phyloP scores from a whole-genome alignment of 2,888 invertebrate species.

The Caenorhabditis sp. region DNA sequence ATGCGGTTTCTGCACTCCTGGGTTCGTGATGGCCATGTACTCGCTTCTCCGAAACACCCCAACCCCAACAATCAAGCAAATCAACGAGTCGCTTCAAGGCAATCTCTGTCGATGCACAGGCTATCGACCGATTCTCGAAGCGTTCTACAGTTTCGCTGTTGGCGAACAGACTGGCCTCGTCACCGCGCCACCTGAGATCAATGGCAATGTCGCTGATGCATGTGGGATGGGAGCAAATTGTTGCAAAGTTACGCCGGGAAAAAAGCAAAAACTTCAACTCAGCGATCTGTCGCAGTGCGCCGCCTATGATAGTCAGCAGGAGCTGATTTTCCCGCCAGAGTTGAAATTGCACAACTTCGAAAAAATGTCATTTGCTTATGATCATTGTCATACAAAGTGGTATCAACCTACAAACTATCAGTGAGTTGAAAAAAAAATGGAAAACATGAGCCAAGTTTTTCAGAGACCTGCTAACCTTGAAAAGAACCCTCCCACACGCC shows the following conservation, averaged over 20 bases:
- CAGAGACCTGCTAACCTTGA: conserved; percentile 32
- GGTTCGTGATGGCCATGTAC: conserved; percentile 97
- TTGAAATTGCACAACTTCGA: conserved; percentile 71
- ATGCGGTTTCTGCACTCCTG: conserved; percentile 94
- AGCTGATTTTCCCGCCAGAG: conserved; percentile 90
- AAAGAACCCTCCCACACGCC: conserved; percentile 72
- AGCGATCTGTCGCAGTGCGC: conserved; percentile 48
- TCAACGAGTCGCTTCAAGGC: conserved; percentile 64
- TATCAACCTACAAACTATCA: conserved; percentile 54
- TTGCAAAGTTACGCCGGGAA: conserved; percentile 50
- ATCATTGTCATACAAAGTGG: conserved; percentile 50
- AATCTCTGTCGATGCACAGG: conserved; percentile 90
- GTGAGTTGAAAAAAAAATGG: too few relatives aligned
- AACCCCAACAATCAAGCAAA: conserved; percentile 74
- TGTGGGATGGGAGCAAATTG: conserved; percentile 65
- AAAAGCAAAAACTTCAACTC: conserved; percentile 43
- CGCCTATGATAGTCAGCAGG: conserved; percentile 82
- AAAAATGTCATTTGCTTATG: conserved; percentile 24
- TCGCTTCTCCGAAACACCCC: conserved; percentile 81
- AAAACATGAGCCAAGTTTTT: too few relatives aligned
- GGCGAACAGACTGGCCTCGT: conserved; percentile 19
- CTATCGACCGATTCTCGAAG: conserved; percentile 90
- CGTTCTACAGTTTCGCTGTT: conserved; percentile 76
- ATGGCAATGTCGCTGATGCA: conserved; percentile 10
- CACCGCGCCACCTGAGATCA: neutral